Evolutionary conservation across 2,888 invertebrate species (phyloP), one percentile per base, ranked within the genome.

Genomic region (Lissocephala sabroskyi): DNA sequence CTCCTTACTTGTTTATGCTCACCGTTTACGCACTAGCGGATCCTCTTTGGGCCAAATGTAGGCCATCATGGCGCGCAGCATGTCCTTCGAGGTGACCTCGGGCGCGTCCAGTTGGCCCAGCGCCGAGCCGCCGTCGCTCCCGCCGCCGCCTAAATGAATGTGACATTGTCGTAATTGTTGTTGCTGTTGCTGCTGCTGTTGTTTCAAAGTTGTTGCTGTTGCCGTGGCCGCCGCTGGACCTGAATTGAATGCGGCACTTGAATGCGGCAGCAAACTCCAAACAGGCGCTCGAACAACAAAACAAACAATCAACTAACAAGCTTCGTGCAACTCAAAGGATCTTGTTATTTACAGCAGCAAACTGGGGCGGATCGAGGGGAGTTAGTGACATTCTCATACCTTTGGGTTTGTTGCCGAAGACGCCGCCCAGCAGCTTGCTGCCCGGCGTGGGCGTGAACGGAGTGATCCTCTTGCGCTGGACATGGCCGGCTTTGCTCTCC

Each of bases 1-100:
- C n/a, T n/a, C n/a, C n/a, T n/a, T n/a, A n/a, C n/a, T n/a, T n/a
- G n/a, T n/a, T n/a, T n/a, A 3, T 16, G 52, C 47, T 49, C 28
- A 82, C 82, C 80, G 80, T 57, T 79, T 81, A 26, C 83, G 64
- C 26, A 84, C 82, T 9, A 79, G 55, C 1, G 79, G 65, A 79
- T 83, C 83, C 62, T 93, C 93, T 87, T 94, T 92, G 18, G 98
- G 98, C 98, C 98, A 98, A 49, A 98, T 92, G 86, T 97, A 96
- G 42, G 89, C 89, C 82, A 95, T 83, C 96, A 98, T 97, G 42
- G 92, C 92, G 61, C 88, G 88, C 19, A 97, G 79, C 92, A 98
- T 97, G 77, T 95, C 91, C 68, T 86, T 75, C 58, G 92, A 88
- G 6, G 91, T 87, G 54, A 95, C 89, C 79, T 89, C 87, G 14